Conservation (phyloP, 2,113 vertebrate species). For the Ameiurus melas region DNA sequence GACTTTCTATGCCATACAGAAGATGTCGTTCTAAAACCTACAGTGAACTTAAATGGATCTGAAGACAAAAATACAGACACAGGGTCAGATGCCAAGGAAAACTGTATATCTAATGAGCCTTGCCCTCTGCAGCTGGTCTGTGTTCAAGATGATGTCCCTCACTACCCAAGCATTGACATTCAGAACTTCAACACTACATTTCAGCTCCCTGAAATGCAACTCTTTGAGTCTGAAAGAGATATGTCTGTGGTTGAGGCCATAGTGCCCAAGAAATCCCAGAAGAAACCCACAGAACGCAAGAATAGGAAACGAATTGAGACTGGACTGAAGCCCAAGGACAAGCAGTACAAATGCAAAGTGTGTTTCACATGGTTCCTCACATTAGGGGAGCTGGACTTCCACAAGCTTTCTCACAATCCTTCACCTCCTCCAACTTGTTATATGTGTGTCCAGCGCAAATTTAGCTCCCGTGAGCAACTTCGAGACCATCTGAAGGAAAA, state of each 20-base stretch:
- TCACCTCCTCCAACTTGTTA: conserved; percentile 95
- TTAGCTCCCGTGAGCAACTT: conserved; percentile 91
- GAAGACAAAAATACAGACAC: conserved; percentile 60
- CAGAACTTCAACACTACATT: conserved; percentile 77
- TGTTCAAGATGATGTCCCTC: conserved; percentile 59
- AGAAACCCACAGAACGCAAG: conserved; percentile 66
- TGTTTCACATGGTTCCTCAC: conserved; percentile 95
- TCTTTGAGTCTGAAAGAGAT: conserved; percentile 73
- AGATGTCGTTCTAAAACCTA: conserved; percentile 60
- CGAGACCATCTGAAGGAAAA: conserved; percentile 92
- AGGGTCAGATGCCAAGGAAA: conserved; percentile 58
- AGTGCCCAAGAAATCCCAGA: conserved; percentile 58
- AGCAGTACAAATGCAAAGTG: conserved; percentile 92
- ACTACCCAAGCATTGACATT: conserved; percentile 74
- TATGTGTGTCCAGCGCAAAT: conserved; percentile 97
- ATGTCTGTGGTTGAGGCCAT: conserved; percentile 54
- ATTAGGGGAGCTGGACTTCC: conserved; percentile 89
- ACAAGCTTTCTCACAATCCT: conserved; percentile 92
- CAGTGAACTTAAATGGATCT: conserved; percentile 67
- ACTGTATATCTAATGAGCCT: conserved; percentile 65
- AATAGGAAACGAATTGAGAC: conserved; percentile 69
- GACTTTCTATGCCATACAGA: conserved; percentile 67
- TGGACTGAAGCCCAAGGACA: conserved; percentile 79
- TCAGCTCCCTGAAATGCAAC: conserved; percentile 78
- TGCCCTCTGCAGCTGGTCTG: conserved; percentile 58